Evolutionary conservation across 2,888 invertebrate species (phyloP), one percentile per base, ranked within the genome.

Genomic region (Apamea monoglypha): DNA sequence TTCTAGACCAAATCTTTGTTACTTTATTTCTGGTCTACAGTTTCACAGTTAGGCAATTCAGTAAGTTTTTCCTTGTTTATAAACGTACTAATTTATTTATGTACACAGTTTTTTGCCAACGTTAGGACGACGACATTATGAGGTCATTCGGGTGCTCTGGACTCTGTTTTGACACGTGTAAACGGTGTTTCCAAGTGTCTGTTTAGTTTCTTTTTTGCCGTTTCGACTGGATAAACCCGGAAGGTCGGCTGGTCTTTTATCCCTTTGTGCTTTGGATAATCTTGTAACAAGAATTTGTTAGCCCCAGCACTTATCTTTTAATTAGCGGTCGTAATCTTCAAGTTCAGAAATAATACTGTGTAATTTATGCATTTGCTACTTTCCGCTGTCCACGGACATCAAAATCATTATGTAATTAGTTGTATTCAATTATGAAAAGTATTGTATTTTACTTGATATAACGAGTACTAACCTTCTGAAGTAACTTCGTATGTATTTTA

Each of bases 1-100:
- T 79, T 84, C 70, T 79, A 53, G 71, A 47, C 32, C 63, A 75
- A 73, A 59, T 82, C 63, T 82, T 77, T 84, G 64, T 86, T 81
- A 63, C 14, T 86, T 83, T 74, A 70, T 85, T 72, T 84, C 61
- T 78, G 71, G 72, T 72, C 71, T 84, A 64, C 74, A 80, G 61
- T 59, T 82, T 85, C 81, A 89, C 85, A 82, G 85, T 89, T 88
- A 89, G 74, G 59, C 53, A 29, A 69, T 84, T 81, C 72, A 53
- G 64, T 64, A 40, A 78, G 75, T 71, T 80, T 90, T 87, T 89
- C 86, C 80, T 89, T 74, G 67, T 89, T 83, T 69, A 68, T 68
- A 75, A 83, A 74, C 75, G 84, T 85, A 85, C 81, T 87, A 86
- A 82, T 89, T 90, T 90, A 90, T 91, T 90, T 89, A 84, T 89